Conservation (phyloP, 2,797 vertebrate species). For the Mionectes olivaceus region DNA sequence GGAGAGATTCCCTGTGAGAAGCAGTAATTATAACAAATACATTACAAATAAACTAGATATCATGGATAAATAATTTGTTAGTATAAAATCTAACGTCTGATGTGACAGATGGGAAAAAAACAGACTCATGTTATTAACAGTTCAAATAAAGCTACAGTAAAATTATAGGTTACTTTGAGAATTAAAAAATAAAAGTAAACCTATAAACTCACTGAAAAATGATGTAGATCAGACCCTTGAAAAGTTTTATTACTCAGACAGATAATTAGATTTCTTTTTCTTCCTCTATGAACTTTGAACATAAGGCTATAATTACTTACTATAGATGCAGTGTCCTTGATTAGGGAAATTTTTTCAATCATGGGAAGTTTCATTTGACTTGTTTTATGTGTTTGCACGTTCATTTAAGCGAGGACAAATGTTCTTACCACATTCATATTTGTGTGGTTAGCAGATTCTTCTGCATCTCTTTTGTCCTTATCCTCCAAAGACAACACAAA, state of each 20-base stretch:
- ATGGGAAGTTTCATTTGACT: slow-evolving; percentile 32
- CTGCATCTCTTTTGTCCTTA: slow-evolving; percentile 20
- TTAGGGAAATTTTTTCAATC: slow-evolving; percentile 17
- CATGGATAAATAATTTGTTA: neutral
- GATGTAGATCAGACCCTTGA: neutral
- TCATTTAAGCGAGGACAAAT: neutral
- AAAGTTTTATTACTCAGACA: neutral
- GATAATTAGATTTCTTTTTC: neutral
- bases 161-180: neutral
- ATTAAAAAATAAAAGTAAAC: neutral
- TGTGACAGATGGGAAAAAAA: neutral
- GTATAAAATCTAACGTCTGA: neutral
- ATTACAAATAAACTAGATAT: neutral
- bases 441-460: slow-evolving; percentile 33
- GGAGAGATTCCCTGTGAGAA: neutral
- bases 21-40: neutral
- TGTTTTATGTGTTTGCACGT: neutral
- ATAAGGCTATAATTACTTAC: neutral
- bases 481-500: slow-evolving; percentile 66
- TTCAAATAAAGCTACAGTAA: neutral
- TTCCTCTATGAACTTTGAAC: neutral
- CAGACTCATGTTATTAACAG: neutral
- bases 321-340: neutral
- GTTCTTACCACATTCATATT: slow-evolving; percentile 16
- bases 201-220: neutral